Evolutionary conservation across 1,140 invertebrate genomes (phyloP).

Genomic region (Bombyx mandarina): DNA sequence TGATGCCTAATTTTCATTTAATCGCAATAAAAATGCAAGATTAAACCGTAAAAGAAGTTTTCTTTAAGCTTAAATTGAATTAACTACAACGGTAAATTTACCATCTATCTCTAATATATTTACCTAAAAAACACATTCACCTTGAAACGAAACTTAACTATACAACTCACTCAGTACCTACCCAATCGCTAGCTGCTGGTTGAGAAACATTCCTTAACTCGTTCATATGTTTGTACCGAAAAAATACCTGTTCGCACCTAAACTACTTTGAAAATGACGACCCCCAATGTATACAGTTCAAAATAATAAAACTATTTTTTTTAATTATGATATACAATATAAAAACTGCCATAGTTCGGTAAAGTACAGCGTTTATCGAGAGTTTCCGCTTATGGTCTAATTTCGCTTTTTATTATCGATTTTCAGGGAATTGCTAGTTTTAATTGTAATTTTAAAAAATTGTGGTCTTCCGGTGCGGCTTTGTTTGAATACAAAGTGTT

Average conservation of each 20-base stretch:
- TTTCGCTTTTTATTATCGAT: constrained; percentile 38
- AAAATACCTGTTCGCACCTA: not conserved
- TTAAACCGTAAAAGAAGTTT: no score
- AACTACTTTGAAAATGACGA: constrained; percentile 33
- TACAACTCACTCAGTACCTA: no score
- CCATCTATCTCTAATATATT: no score
- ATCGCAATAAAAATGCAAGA: no score
- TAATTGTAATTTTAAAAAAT: constrained; percentile 22
- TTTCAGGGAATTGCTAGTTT: constrained; percentile 36
- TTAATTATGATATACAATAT: constrained; percentile 47
- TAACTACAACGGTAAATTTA: no score
- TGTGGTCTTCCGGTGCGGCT: constrained; percentile 27
- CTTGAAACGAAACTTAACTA: no score
- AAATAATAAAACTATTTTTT: constrained; percentile 40
- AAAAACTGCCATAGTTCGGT: constrained; percentile 17
- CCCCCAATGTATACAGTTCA: constrained; percentile 38
- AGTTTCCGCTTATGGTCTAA: constrained; percentile 43
- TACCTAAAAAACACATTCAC: no score
- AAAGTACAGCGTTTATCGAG: constrained; percentile 47
- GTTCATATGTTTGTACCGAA: no score
- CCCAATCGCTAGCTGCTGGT: no score
- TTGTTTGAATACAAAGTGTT: constrained; percentile 11
- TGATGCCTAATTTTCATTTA: no score
- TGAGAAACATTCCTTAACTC: no score
- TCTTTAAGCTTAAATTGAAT: no score